Evolutionary conservation across 2,797 vertebrate species (phyloP), one percentile per base, ranked within the genome.

Genomic region (Distichodus sexfasciatus): DNA sequence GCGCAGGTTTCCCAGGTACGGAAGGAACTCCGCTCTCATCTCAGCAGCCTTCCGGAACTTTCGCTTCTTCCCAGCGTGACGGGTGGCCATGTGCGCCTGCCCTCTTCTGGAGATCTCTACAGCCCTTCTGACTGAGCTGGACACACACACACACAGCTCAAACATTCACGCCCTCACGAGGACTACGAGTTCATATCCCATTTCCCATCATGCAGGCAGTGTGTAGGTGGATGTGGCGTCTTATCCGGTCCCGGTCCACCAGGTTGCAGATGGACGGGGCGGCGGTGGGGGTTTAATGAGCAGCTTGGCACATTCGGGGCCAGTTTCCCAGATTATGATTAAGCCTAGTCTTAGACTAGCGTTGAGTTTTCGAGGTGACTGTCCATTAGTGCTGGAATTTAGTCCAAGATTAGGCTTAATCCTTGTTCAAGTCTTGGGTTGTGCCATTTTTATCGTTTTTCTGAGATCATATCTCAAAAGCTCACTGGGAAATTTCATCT

Each of bases 21-120:
- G 67, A 99, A 98, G 86, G 97, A 99, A 85, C 93, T 99, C 65
- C 92, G 94, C 31, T 93, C 94, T 29, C 96, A 94, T 72, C 92
- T 98, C 75, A 94, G 90, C 88, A 93, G 88, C 86, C 92, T 99
- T 46, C 95, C 96, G 36, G 93, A 94, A 74, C 90, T 95, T 33
- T 94, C 94, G 57, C 90, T 92, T 43, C 87, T 95, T 66, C 93
- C 93, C 69, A 95, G 90, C 0, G 92, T 95, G 70, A 95, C 93
- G 0, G 93, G 92, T 51, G 90, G 91, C 68, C 91, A 90, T 0
- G 87, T 94, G 65, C 92, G 90, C 74, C 84, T 95, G 51, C 93
- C 94, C 0, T 94, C 93, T 74, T 93, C 93, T 1, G 95, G 92
- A 31, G 92, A 94, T 79, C 89, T 94, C 74, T 96, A 94, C 87